Evolutionary conservation across 2,113 vertebrate species (phyloP).

Genomic region (Camelus dromedarius): DNA sequence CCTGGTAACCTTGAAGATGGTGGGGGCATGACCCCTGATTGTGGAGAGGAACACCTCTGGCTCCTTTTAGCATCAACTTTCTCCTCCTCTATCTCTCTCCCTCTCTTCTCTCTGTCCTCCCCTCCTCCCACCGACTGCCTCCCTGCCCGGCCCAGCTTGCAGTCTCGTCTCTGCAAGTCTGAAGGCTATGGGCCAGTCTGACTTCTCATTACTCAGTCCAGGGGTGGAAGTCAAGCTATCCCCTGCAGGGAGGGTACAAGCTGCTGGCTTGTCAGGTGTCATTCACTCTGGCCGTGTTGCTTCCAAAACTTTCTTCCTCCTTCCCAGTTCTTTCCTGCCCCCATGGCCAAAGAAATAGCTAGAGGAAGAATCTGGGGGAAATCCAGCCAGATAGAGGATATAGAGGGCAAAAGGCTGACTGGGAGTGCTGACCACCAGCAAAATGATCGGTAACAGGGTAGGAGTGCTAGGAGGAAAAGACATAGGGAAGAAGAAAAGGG

Average conservation of each 20-base stretch:
- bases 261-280: constrained; percentile 66
- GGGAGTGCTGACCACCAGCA: not conserved
- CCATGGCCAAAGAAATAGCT: not conserved
- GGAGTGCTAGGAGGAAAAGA: not conserved
- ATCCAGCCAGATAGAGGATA: not conserved
- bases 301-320: constrained; percentile 49
- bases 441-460: not conserved
- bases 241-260: constrained; percentile 59
- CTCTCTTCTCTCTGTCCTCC: not conserved
- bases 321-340: constrained; percentile 8
- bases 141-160: not conserved
- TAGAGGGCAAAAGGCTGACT: not conserved
- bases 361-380: constrained; percentile 2
- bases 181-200: constrained; percentile 44
- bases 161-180: not conserved
- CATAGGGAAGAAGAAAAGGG: not conserved
- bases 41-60: constrained; percentile 1
- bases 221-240: constrained; percentile 58
- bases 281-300: constrained; percentile 17
- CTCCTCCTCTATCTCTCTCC: not conserved
- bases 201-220: constrained; percentile 49
- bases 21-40: not conserved
- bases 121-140: not conserved
- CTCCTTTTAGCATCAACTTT: constrained; percentile 49
- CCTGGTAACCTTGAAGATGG: constrained; percentile 59